Evolutionary conservation across 2,113 vertebrate species (phyloP).

Genomic region (Clarias gariepinus): DNA sequence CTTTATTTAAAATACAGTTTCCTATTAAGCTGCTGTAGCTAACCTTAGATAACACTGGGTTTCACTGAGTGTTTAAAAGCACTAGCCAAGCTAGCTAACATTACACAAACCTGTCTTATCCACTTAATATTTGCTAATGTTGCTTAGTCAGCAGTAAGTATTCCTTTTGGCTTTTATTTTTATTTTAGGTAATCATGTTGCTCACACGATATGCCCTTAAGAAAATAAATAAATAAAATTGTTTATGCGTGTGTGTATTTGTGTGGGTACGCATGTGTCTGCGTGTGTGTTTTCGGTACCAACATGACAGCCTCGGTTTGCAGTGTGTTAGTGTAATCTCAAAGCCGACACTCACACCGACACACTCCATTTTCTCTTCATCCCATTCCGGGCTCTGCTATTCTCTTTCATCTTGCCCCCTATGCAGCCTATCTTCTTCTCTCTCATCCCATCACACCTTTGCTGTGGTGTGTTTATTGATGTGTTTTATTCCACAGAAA

Average conservation of each 20-base stretch:
- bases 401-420: conserved; percentile 57
- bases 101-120: background rate
- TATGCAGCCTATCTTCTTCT: conserved; percentile 38
- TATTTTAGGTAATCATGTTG: too few relatives aligned
- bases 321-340: conserved; percentile 69
- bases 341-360: conserved; percentile 66
- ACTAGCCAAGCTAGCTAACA: background rate
- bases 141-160: background rate
- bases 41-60: background rate
- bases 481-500: conserved; percentile 28
- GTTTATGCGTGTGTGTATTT: conserved; percentile 45
- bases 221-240: background rate
- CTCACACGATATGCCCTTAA: too few relatives aligned
- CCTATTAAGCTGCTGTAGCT: background rate
- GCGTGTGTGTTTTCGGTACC: conserved; percentile 50
- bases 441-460: conserved; percentile 37
- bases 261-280: conserved; percentile 7
- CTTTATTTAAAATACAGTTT: too few relatives aligned
- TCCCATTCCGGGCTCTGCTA: conserved; percentile 55
- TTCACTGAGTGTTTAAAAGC: background rate
- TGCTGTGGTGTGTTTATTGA: background rate
- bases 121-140: background rate
- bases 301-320: conserved; percentile 57
- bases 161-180: too few relatives aligned
- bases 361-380: conserved; percentile 65